Evolutionary conservation across 1,140 invertebrate genomes (phyloP), one percentile per base, ranked within the genome.

Genomic region (Portunus trituberculatus): DNA sequence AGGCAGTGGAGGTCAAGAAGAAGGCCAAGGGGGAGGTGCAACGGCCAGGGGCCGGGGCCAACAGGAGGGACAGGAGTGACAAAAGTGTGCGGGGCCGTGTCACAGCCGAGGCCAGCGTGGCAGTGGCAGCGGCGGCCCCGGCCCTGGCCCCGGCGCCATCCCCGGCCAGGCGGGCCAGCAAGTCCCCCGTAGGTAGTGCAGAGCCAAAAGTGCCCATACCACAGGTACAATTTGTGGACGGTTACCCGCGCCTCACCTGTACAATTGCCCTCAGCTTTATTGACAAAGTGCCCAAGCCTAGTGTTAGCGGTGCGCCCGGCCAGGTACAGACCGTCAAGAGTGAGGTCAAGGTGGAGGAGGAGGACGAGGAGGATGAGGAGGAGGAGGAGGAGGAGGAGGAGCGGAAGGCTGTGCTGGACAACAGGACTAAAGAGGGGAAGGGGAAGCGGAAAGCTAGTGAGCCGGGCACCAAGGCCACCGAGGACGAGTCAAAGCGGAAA

Each of bases 191-290:
- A 92, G 91, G 86, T 95, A 95, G 94, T 95, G 90, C 94, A 76
- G 94, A 95, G 88, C 94, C 94, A 93, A 92, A 92, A 95, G 94
- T 95, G 94, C 94, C 94, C 94, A 95, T 92, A 92, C 91, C 94
- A 76, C 91, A 67, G 59, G 45, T 95, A 92, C 94, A 95, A 46
- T 92, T 92, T 87, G 90, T 92, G 88, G 67, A 92, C 87, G 94
- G 94, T 93, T 67, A 84, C 45, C 82, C 82, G 32, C 52, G 76
- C 39, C 91, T 95, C 90, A 92, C 91, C 16, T 95, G 94, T 95
- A 95, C 94, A 95, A 95, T 95, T 45, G 83, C 94, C 94, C 90
- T 95, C 92, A 95, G 94, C 91, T 95, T 95, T 88, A 95, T 95
- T 95, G 91, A 95, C 82, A 95, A 95, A 95, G 94, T 95, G 94